These are phyloP conservation scores for Bergia puertoricense DNA, from an alignment of 92 coral and sea anemone species.

Conservation along the genomic window DNA sequence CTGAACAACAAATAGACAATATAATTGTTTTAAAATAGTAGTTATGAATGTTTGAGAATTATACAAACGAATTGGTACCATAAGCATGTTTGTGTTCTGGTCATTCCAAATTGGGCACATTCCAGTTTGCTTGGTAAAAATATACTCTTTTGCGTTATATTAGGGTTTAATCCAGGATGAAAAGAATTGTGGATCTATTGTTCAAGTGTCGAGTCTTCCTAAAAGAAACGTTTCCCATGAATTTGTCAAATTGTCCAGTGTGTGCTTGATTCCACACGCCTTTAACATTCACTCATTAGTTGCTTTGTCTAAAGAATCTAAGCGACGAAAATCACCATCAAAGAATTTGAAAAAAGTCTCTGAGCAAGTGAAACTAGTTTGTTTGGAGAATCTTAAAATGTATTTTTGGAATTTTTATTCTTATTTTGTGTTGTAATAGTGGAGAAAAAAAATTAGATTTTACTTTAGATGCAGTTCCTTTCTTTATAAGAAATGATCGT, in stretches of 20 bases:
- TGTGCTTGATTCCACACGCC: background rate
- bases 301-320: constrained; percentile 7
- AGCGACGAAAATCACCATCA: constrained; percentile 16
- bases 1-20: background rate
- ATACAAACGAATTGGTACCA: background rate
- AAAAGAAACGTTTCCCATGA: background rate
- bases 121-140: background rate
- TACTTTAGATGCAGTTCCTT: background rate
- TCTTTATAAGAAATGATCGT: background rate
- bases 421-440: background rate
- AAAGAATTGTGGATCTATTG: background rate
- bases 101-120: background rate
- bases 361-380: background rate
- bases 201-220: background rate
- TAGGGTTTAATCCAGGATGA: background rate
- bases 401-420: background rate
- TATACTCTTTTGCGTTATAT: background rate
- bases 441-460: background rate
- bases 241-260: background rate
- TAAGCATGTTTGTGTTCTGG: background rate
- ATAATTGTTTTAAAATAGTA: background rate
- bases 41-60: background rate
- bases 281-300: background rate
- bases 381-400: background rate
- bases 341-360: constrained; percentile 14